Base-by-base conservation (phyloP, 2,888 invertebrate species). In the Hipparchia semele region DNA sequence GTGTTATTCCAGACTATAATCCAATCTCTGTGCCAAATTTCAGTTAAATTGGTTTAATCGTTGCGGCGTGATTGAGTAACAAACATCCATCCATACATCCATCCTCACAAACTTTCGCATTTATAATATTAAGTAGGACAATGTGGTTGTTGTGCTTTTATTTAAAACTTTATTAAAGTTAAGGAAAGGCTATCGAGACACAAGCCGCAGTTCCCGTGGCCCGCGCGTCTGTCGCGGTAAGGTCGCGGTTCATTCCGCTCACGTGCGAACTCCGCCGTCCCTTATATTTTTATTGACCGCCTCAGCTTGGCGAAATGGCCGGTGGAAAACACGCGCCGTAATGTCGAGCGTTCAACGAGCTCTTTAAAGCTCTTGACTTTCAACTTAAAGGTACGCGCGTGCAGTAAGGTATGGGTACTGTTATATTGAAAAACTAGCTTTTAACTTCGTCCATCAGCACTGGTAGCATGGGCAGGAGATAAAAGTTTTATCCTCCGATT, bases 281-380 rank as follows among this genome's bases (percentile, higher is more conserved):
- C 78, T 80, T 79, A 79, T 76, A 80, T 77, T 80, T 79, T 80
- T 80, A 80, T 80, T 80, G 80, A 80, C 80, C 80, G 78, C 74
- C 73, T 76, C 78, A 75, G 75, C 74, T 78, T 76, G 76, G 71
- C 73, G 76, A 76, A 79, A 79, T 76, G 78, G 73, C 76, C 72
- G 73, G 69, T 64, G 59, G 71, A 74, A 68, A 77, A 73, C 76
- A 76, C 72, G 70, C 71, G 66, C 62, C 71, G 69, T 59, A 71
- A 74, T 69, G 62, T 70, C 68, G 39, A 58, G 54, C 70, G 68
- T 71, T 71, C 73, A 64, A 68, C 58, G 66, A 69, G 60, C 68
- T 68, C 68, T 60, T 7, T 5, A 13, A 7, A 13, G 7, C 56
- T 58, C 66, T 66, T 66, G 66, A 66, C 66, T 53, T 66, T 66